phyloP scores from a whole-genome alignment of 2,797 vertebrate genomes.

The Clarias platycephalus region DNA sequence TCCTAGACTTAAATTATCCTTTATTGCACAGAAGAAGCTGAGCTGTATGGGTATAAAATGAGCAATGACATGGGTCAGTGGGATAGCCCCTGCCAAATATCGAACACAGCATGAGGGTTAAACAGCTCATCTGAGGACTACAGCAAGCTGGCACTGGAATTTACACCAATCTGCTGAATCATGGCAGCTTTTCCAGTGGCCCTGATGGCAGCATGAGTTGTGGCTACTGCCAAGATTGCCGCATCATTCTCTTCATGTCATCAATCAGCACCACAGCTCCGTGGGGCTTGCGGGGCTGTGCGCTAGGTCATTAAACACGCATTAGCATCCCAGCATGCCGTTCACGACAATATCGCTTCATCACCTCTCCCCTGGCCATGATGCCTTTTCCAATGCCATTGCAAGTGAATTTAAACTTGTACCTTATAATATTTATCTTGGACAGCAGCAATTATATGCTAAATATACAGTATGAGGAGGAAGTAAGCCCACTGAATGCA shows the following conservation, averaged over 20 bases:
- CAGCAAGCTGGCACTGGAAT: neutral
- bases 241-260: constrained; percentile 65
- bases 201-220: constrained; percentile 60
- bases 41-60: neutral
- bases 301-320: constrained; percentile 69
- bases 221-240: constrained; percentile 52
- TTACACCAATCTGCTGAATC: constrained; percentile 30
- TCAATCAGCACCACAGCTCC: constrained; percentile 63
- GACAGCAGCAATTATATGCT: neutral
- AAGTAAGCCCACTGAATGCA: neutral
- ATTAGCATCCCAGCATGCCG: constrained; percentile 66
- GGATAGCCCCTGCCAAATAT: neutral
- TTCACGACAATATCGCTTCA: constrained; percentile 49
- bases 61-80: neutral
- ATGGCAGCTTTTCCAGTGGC: constrained; percentile 41
- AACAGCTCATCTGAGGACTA: neutral
- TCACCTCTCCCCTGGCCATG: constrained; percentile 24
- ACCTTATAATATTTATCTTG: neutral
- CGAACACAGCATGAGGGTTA: constrained; percentile 1
- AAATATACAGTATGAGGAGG: neutral
- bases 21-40: neutral
- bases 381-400: constrained; percentile 7
- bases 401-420: neutral
- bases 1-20: neutral
- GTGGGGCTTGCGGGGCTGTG: constrained; percentile 52